Base-by-base conservation (phyloP, 1,140 invertebrate genomes). In the Drosophila quadrilineata region DNA sequence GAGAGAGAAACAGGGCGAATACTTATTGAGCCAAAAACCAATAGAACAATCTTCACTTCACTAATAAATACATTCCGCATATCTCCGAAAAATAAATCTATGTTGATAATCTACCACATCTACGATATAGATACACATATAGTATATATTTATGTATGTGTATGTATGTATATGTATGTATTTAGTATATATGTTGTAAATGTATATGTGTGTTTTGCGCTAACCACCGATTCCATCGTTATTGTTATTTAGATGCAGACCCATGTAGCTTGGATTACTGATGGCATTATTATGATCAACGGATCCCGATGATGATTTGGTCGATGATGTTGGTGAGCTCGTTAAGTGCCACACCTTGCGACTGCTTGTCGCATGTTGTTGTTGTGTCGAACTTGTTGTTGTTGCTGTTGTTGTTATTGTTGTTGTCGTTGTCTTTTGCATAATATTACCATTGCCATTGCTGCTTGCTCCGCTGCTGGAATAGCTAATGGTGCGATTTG, bases 211-310 rank as follows among this genome's bases (percentile, higher is more conserved):
- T 52, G 19, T 50, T 31, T 26, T 28, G 45, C 31, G 57, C 76
- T 80, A 82, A 80, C 71, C 75, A 86, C 86, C 86, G 64, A 75
- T 52, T 86, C 73, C 87, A 69, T 87, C 87, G 74, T 77, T 82
- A 89, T 88, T 88, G 71, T 82, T 89, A 84, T 85, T 79, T 68
- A 84, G 52, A 75, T 84, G 79, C 45, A 88, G 76, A 73, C 87
- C 80, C 87, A 89, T 89, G 56, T 89, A 89, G 80, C 84, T 89
- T 87, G 87, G 87, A 82, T 89, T 89, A 87, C 85, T 89, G 71
- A 89, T 87, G 84, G 87, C 85, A 62, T 89, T 88, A 66, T 76
- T 87, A 68, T 84, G 72, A 48, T 85, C 75, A 21, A 31, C 68
- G 21, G 71, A 85, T 70, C 73, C 70, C 9, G 58, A 43, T 33